Evolutionary conservation across 2,888 invertebrate species (phyloP).

Genomic region (Eupeodes luniger): DNA sequence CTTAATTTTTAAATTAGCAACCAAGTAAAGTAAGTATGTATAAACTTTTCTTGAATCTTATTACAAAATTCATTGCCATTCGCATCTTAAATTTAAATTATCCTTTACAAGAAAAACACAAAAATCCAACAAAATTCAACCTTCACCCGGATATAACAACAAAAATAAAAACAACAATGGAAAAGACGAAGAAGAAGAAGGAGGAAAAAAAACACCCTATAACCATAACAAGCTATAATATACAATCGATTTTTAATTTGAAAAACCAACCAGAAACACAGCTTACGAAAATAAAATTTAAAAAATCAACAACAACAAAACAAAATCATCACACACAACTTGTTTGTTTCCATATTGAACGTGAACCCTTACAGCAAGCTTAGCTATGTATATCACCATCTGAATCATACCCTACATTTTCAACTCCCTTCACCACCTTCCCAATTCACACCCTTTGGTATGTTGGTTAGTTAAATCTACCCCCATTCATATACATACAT

Average conservation of each 20-base stretch:
- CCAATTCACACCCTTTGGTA: too few relatives aligned
- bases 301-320: conserved; percentile 1
- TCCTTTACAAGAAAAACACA: conserved; percentile 10
- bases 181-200: neutral
- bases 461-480: conserved; percentile 33
- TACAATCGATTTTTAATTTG: conserved; percentile 69
- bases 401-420: neutral
- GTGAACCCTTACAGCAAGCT: conserved; percentile 27
- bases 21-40: neutral
- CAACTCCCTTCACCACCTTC: too few relatives aligned
- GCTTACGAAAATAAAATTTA: neutral
- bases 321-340: conserved; percentile 18
- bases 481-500: neutral
- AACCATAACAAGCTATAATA: conserved; percentile 28
- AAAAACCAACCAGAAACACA: conserved; percentile 50
- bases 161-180: neutral
- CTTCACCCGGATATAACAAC: conserved; percentile 29
- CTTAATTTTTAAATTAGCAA: conserved; percentile 27
- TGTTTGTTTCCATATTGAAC: conserved; percentile 22
- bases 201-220: conserved; percentile 9
- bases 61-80: conserved; percentile 58
- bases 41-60: conserved; percentile 15
- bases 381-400: neutral
- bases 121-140: conserved; percentile 32
- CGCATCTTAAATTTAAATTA: conserved; percentile 8